Conservation (phyloP, 2,888 invertebrate genomes). For the Bugula neritina region DNA sequence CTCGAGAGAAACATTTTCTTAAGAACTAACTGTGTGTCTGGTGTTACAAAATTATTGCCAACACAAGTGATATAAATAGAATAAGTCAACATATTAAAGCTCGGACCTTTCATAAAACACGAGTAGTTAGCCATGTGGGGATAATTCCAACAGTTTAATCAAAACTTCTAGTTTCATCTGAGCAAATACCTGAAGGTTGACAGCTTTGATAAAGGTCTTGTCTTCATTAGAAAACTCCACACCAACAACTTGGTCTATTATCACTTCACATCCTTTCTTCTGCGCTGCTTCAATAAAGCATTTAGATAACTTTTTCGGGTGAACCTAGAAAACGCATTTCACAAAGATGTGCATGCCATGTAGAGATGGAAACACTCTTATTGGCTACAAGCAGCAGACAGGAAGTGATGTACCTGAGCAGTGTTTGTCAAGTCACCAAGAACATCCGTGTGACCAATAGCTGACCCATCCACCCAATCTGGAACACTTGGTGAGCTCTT, state of each 20-base stretch:
- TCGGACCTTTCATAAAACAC: too few species aligned
- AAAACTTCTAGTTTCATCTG: too few species aligned
- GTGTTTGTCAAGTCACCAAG: not conserved
- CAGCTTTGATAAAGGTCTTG: conserved; percentile 13
- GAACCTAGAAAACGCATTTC: conserved; percentile 31
- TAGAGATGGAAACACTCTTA: not conserved
- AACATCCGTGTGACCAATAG: not conserved
- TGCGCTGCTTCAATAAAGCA: conserved; percentile 30
- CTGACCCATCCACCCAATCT: conserved; percentile 6
- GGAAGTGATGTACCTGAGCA: conserved; percentile 22
- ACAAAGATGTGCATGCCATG: too few species aligned
- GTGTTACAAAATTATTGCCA: too few species aligned
- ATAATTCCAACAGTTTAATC: too few species aligned
- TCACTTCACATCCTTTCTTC: conserved; percentile 23
- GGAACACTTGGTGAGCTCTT: not conserved
- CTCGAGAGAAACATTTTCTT: too few species aligned
- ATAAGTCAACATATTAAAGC: too few species aligned
- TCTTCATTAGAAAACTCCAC: conserved; percentile 27
- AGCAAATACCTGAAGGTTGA: not conserved
- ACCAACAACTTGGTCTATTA: conserved; percentile 30
- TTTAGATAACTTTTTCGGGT: conserved; percentile 32
- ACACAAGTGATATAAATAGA: too few species aligned
- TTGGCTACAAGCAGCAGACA: not conserved
- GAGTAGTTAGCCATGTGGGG: too few species aligned
- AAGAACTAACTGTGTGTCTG: too few species aligned